Base-by-base conservation (phyloP, 2,113 vertebrate species). In the Leptocoma aspasia region DNA sequence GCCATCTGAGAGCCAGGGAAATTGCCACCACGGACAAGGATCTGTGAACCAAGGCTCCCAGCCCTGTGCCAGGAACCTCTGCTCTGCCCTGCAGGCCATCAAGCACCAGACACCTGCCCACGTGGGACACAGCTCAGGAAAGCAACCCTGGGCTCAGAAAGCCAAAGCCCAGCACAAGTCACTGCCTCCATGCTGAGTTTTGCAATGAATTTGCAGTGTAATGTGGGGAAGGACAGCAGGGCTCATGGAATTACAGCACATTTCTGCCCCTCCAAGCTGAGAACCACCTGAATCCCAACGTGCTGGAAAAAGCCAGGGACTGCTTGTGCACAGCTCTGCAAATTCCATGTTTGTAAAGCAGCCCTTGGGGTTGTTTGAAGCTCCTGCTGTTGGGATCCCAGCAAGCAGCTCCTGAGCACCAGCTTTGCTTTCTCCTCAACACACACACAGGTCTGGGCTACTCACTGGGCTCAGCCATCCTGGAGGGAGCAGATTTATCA, bases 71-170 rank as follows among this genome's bases (percentile, higher is more conserved):
- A 45, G 33, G 4, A 65, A 12, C 5, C 30, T 31, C 57, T 31
- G 41, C 42, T 60, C 30, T 52, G 2, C 13, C 77, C 85, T 17
- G 6, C 54, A 47, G 60, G 31, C n/a, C 49, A 39, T 7, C 8
- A 3, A 13, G 16, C 2, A 8, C 3, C 73, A 44, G 45, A 18
- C 2, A 5, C 10, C 24, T 6, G 3, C 53, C 60, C 41, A 23
- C 4, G 0, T 0, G 3, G 69, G 63, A 22, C 22, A 9, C 59
- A 11, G 77, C 64, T 31, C 52, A 24, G 39, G 0, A 28, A 39
- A 20, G 24, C 41, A 8, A 1, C 30, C 24, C 28, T 5, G 15
- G 8, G 37, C 63, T 61, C 82, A 6, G 3, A 2, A 19, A 35
- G 45, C 15, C 49, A 5, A 3, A 20, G 21, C 4, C 37, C 80